Conservation (phyloP, 1,140 invertebrate genomes). For the Tetranychus cinnabarinus region DNA sequence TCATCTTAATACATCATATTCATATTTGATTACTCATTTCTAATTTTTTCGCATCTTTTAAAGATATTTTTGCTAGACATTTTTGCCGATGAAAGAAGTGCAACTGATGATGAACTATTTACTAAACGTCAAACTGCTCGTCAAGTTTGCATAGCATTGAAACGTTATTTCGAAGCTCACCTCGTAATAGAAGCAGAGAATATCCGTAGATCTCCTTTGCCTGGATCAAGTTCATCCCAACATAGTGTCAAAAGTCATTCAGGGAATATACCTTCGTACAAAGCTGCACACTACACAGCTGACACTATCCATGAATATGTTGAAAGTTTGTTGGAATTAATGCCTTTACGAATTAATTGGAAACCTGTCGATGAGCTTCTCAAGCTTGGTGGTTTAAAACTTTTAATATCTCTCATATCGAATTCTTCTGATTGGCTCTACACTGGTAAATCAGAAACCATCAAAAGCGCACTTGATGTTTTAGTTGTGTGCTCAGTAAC, state of each 20-base stretch:
- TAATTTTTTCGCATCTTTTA: conserved; percentile 16
- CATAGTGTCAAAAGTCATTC: not conserved
- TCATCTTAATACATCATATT: conserved; percentile 25
- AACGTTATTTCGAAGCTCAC: conserved; percentile 78
- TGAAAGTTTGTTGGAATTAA: conserved; percentile 46
- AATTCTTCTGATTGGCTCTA: conserved; percentile 71
- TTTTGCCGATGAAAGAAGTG: conserved; percentile 33
- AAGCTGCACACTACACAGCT: conserved; percentile 2
- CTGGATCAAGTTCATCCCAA: not conserved
- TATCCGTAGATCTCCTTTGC: conserved; percentile 34
- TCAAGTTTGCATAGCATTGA: conserved; percentile 69
- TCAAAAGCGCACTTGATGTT: conserved; percentile 65
- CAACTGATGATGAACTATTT: conserved; percentile 57
- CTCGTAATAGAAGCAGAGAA: conserved; percentile 57
- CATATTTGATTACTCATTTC: conserved; percentile 5
- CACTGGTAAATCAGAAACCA: conserved; percentile 61
- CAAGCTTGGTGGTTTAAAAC: conserved; percentile 52
- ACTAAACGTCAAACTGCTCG: conserved; percentile 77
- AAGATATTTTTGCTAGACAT: conserved; percentile 54
- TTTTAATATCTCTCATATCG: conserved; percentile 61
- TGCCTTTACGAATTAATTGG: conserved; percentile 53
- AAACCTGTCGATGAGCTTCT: conserved; percentile 57
- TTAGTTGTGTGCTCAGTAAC: conserved; percentile 67
- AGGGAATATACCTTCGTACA: conserved; percentile 3
- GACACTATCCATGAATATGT: conserved; percentile 22